Conservation (phyloP, 2,797 vertebrate genomes). For the Sardinella longiceps region DNA sequence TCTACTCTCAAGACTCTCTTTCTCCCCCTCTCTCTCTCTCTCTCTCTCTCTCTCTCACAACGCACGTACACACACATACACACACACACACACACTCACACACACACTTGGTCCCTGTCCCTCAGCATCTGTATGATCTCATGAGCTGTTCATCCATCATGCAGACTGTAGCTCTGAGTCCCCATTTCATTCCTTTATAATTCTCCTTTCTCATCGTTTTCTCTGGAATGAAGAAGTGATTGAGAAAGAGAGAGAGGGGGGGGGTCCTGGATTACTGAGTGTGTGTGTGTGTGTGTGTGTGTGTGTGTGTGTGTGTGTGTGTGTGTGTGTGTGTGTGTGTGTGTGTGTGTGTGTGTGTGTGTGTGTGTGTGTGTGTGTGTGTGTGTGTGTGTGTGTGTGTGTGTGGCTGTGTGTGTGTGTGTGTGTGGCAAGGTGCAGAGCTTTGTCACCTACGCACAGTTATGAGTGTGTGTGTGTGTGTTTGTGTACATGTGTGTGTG, state of each 20-base stretch:
- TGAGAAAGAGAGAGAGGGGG: background rate
- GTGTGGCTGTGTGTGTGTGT: slow-evolving; percentile 28
- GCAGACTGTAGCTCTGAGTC: background rate
- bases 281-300: background rate
- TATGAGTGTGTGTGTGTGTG: slow-evolving; percentile 20
- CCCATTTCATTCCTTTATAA: background rate
- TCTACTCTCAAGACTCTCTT: too few species aligned
- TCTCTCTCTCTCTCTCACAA: too few species aligned
- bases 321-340: background rate
- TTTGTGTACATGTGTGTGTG: slow-evolving; percentile 7
- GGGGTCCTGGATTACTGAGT: too few species aligned
- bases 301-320: background rate
- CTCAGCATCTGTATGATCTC: background rate
- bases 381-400: slow-evolving; percentile 36
- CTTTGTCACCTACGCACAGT: too few species aligned
- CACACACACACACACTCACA: background rate
- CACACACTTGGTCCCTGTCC: background rate
- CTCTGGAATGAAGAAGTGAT: background rate
- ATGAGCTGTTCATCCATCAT: slow-evolving; percentile 1
- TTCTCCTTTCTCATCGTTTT: too few species aligned
- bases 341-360: slow-evolving; percentile 25
- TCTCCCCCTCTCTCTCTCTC: too few species aligned
- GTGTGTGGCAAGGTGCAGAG: too few species aligned
- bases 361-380: slow-evolving; percentile 18
- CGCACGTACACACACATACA: background rate